Evolutionary conservation across 2,797 vertebrate genomes (phyloP).

Genomic region (Apogon hyalosoma): DNA sequence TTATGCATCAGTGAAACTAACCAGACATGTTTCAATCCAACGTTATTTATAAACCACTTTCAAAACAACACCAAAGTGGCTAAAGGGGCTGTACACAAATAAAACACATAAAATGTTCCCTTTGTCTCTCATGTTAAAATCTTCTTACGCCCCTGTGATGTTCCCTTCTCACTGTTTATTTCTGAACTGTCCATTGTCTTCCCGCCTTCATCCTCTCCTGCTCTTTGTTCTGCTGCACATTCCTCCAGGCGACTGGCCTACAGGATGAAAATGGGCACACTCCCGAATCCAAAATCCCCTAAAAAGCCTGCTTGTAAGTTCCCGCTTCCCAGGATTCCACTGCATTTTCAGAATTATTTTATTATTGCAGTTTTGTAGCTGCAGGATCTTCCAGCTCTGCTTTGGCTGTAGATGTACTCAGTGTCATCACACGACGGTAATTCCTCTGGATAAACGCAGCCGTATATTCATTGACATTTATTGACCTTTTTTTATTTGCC

Average conservation of each 20-base stretch:
- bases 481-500: conserved; percentile 49
- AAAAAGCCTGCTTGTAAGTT: conserved; percentile 92
- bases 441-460: conserved; percentile 26
- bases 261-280: conserved; percentile 89
- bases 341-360: conserved; percentile 31
- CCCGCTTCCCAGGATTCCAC: conserved; percentile 43
- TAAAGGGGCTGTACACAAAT: too few species aligned
- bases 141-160: conserved; percentile 17
- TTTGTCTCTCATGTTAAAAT: conserved; percentile 18
- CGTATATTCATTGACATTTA: conserved; percentile 43
- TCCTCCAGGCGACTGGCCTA: conserved; percentile 89
- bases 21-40: too few species aligned
- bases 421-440: conserved; percentile 30
- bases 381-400: conserved; percentile 21
- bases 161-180: conserved; percentile 18
- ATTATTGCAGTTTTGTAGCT: conserved; percentile 8
- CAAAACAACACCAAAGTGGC: too few species aligned
- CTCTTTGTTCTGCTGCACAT: conserved; percentile 46
- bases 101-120: not conserved
- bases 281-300: conserved; percentile 88
- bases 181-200: conserved; percentile 41
- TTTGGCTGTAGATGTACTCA: not conserved
- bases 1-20: too few species aligned
- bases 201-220: conserved; percentile 39
- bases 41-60: too few species aligned